Base-by-base conservation (phyloP, 2,113 vertebrate species). In the Corythoichthys haematopterus region DNA sequence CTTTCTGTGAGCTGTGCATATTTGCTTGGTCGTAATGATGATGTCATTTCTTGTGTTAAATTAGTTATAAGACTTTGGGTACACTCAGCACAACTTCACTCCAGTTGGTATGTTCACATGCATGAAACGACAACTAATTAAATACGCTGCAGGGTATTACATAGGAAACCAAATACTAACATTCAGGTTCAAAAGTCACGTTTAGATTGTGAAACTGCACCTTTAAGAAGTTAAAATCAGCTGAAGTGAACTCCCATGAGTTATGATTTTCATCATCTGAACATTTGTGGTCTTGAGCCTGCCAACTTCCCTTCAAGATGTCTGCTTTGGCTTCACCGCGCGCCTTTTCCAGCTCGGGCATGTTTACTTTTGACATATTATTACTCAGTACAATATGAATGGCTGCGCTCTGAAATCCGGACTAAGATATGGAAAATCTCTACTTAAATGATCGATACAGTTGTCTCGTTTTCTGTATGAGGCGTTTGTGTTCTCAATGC, bases 261-360 rank as follows among this genome's bases (percentile, higher is more conserved):
- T 38, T 72, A 69, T 71, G 75, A 66, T 81, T 80, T 87, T 77
- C 75, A 78, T 80, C 70, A 81, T 83, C 50, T 68, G 72, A 69
- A 76, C 64, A 78, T 82, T 79, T 72, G 64, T 67, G 69, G 61
- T 20, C 55, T 37, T 43, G 8, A 28, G 75, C 55, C 62, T 81
- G 75, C 81, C 85, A 80, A 77, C 64, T 77, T 83, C 76, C 74
- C 76, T 71, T 81, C 66, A 83, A 72, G 83, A 81, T 80, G 83
- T 84, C 81, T 75, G 60, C 64, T 69, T 64, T 78, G 64, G 72
- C 58, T 68, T 79, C 65, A 20, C 15, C 65, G 12, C 48, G 46
- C 45, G n/a, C 66, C 72, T 78, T 78, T 78, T 79, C 65, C 50
- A 72, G 71, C 68, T 33, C 37, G 52, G 48, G 28, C 72, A 66